Evolutionary conservation across 2,113 vertebrate species (phyloP).

Genomic region (Mesembrinibis cayennensis): DNA sequence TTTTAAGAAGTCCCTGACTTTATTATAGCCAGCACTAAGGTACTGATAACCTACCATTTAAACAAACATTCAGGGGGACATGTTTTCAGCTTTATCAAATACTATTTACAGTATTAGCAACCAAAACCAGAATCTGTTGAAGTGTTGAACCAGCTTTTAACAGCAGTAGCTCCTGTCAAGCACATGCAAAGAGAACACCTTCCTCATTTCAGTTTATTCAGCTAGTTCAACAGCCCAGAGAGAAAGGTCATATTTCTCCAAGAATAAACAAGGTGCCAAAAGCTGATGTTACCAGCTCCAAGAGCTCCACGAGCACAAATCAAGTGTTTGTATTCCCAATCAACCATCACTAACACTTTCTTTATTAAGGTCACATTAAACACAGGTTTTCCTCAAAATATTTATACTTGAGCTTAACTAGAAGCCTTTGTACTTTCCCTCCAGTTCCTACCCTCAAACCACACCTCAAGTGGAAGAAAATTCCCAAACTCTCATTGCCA

Average conservation of each 20-base stretch:
- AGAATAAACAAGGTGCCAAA: constrained; percentile 5
- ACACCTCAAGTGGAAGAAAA: neutral
- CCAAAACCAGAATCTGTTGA: neutral
- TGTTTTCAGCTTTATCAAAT: neutral
- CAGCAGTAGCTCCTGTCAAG: neutral
- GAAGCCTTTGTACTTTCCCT: neutral
- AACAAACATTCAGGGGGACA: neutral
- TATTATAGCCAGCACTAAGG: neutral
- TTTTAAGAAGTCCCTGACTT: neutral
- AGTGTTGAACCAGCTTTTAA: neutral
- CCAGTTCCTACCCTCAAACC: neutral
- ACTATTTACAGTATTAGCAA: neutral
- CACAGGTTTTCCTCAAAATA: neutral
- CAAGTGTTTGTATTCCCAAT: neutral
- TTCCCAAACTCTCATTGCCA: neutral
- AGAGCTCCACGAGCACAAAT: neutral
- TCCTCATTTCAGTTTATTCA: neutral
- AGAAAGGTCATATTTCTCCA: neutral
- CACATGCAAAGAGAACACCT: neutral
- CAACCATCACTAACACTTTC: neutral
- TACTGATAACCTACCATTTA: neutral
- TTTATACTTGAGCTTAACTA: neutral
- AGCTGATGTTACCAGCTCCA: neutral
- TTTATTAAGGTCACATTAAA: neutral
- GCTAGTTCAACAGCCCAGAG: neutral